phyloP scores from a whole-genome alignment of 2,797 vertebrate genomes.

The Macrochelys suwanniensis region DNA sequence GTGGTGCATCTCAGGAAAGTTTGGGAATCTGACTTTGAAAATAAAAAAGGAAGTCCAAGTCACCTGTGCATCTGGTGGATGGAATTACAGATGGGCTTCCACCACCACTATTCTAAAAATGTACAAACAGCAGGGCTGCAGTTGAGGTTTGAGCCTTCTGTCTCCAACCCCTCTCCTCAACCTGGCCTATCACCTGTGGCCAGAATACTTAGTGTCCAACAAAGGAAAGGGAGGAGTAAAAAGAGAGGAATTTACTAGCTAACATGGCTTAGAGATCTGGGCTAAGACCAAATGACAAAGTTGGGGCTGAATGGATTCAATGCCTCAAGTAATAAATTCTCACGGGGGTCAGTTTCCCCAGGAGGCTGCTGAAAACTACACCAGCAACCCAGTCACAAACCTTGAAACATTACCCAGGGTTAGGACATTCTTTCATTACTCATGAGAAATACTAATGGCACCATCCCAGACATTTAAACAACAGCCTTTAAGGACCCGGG shows the following conservation, averaged over 20 bases:
- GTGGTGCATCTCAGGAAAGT: rapidly evolving
- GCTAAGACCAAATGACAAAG: rapidly evolving
- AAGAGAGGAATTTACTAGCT: neutral
- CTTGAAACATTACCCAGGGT: rapidly evolving
- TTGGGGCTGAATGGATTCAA: neutral
- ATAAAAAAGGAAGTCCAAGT: rapidly evolving
- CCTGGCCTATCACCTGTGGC: neutral
- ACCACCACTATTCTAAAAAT: neutral
- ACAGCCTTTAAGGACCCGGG: neutral
- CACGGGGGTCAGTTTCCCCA: neutral
- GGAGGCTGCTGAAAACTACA: neutral
- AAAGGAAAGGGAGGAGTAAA: neutral
- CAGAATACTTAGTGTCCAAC: neutral
- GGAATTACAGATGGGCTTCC: neutral
- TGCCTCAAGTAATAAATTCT: neutral
- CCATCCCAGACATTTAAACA: rapidly evolving
- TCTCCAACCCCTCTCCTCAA: neutral
- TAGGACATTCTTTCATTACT: rapidly evolving
- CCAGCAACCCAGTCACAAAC: neutral
- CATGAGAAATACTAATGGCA: neutral
- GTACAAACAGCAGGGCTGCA: rapidly evolving
- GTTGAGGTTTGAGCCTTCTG: neutral
- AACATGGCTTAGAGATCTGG: neutral
- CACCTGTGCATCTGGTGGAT: rapidly evolving
- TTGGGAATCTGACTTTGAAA: neutral